Percentiles rank a stretch among this genome's conserved stretches.
Evolutionary conservation across 2,797 vertebrate species (phyloP).

Genomic region (Hypotaenidia philippensis): DNA sequence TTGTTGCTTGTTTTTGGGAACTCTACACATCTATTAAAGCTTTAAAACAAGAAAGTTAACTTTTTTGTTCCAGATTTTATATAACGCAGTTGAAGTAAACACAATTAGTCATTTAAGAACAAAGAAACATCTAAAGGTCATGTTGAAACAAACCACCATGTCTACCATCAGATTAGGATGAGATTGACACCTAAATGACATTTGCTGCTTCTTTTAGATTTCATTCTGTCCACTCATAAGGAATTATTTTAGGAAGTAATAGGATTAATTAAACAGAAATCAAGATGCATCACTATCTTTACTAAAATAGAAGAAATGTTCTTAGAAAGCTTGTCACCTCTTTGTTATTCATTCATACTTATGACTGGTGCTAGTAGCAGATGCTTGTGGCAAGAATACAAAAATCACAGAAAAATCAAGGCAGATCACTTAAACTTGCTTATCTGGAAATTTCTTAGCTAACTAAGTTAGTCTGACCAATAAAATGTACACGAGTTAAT

Average conservation of each 20-base stretch:
- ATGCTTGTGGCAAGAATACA: not conserved
- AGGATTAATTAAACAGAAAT: conserved; percentile 34
- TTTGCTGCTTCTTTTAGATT: not conserved
- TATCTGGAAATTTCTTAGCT: not conserved
- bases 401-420: not conserved
- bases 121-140: not conserved
- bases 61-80: not conserved
- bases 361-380: not conserved
- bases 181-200: not conserved
- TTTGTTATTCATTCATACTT: not conserved
- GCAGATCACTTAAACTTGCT: not conserved
- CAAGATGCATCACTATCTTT: not conserved
- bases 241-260: conserved; percentile 20
- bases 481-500: not conserved
- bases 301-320: not conserved
- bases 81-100: not conserved
- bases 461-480: not conserved
- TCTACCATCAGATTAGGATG: conserved; percentile 8
- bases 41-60: not conserved
- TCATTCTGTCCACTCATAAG: not conserved
- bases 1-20: not conserved
- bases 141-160: not conserved
- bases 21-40: not conserved
- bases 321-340: not conserved
- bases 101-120: not conserved